phyloP scores from a whole-genome alignment of 2,888 invertebrate genomes.

The Sepioteuthis lessoniana region DNA sequence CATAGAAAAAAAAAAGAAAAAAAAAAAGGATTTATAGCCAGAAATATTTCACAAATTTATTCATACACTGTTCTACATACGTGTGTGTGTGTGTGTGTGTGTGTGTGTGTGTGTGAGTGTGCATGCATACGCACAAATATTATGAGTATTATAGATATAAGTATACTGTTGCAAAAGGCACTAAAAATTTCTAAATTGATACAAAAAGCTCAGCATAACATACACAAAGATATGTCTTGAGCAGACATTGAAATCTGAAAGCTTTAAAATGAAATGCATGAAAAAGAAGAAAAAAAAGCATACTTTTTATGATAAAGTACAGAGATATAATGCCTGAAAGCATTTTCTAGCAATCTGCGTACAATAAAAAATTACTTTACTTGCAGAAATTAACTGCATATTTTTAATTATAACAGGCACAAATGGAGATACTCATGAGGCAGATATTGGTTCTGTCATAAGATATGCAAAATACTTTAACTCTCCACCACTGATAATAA shows the following conservation, averaged over 20 bases:
- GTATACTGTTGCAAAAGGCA: neutral
- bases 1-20: too few relatives aligned
- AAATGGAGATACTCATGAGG: neutral
- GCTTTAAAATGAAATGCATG: too few relatives aligned
- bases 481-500: neutral
- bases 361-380: neutral
- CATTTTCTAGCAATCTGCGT: neutral
- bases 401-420: neutral
- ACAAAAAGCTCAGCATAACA: neutral
- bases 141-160: neutral
- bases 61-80: too few relatives aligned
- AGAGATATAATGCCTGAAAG: neutral
- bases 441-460: neutral
- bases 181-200: neutral
- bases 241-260: neutral
- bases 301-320: neutral
- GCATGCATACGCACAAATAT: neutral
- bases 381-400: neutral
- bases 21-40: too few relatives aligned
- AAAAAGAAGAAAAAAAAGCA: neutral
- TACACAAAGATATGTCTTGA: neutral
- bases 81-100: too few relatives aligned
- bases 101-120: too few relatives aligned
- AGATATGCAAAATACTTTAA: neutral
- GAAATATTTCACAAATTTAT: too few relatives aligned